Evolutionary conservation across 2,113 vertebrate genomes (phyloP).

Genomic region (Gadus chalcogrammus): DNA sequence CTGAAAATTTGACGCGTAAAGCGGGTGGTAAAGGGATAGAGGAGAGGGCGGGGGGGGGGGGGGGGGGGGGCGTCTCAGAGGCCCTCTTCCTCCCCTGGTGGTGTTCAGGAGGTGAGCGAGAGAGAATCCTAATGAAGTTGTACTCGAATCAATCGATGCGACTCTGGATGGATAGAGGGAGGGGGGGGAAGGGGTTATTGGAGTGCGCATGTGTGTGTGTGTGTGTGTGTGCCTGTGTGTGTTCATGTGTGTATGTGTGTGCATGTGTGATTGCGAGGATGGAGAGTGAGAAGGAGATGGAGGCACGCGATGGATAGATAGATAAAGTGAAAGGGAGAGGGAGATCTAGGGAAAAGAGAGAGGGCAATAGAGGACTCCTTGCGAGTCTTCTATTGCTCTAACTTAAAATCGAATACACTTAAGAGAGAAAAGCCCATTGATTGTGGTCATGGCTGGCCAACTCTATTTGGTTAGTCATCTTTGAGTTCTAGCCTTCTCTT

Average conservation of each 20-base stretch:
- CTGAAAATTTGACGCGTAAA: too few relatives aligned
- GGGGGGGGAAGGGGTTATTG: not conserved
- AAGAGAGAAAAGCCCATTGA: slow-evolving; percentile 80
- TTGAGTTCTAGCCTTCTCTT: slow-evolving; percentile 25
- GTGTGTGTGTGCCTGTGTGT: not conserved
- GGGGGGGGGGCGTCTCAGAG: too few relatives aligned
- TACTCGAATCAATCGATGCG: slow-evolving; percentile 60
- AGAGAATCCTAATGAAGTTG: slow-evolving; percentile 65
- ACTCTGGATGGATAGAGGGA: slow-evolving; percentile 1
- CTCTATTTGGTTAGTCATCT: slow-evolving; percentile 83
- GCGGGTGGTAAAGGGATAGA: too few relatives aligned
- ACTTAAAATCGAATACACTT: slow-evolving; percentile 75
- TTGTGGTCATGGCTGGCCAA: slow-evolving; percentile 76
- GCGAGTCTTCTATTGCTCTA: not conserved
- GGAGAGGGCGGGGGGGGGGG: not conserved
- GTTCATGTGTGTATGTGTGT: slow-evolving; percentile 13
- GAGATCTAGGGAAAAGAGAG: not conserved
- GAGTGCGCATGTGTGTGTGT: not conserved
- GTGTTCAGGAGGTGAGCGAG: slow-evolving; percentile 47
- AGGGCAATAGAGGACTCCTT: slow-evolving; percentile 29
- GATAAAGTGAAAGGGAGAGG: not conserved
- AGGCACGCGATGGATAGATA: not conserved
- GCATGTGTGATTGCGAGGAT: not conserved
- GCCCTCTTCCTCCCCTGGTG: slow-evolving; percentile 26
- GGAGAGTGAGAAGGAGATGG: not conserved